Evolutionary conservation across 1,140 invertebrate species (phyloP).

Genomic region (Drosophila navojoa): DNA sequence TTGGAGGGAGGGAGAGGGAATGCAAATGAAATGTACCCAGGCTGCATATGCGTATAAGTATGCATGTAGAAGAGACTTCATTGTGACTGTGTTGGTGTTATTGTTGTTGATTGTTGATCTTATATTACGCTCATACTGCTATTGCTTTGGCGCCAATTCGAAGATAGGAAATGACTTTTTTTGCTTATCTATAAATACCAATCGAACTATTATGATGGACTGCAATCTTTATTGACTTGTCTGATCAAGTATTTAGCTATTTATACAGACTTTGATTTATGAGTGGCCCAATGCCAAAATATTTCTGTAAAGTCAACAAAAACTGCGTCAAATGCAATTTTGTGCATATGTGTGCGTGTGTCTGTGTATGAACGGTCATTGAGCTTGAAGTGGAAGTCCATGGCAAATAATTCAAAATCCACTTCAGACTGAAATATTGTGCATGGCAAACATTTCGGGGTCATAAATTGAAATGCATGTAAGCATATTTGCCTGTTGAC

Average conservation of each 20-base stretch:
- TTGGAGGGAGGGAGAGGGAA: too few relatives aligned
- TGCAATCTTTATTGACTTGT: background rate
- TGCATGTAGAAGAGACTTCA: too few relatives aligned
- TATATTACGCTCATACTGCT: too few relatives aligned
- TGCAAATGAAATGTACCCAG: too few relatives aligned
- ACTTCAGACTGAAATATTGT: constrained; percentile 35
- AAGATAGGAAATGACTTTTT: too few relatives aligned
- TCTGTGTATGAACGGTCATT: constrained; percentile 44
- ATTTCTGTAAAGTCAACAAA: constrained; percentile 20
- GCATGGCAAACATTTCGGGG: constrained; percentile 44
- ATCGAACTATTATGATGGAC: background rate
- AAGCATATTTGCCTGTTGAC: constrained; percentile 40
- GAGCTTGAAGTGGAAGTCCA: constrained; percentile 49
- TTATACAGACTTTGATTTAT: constrained; percentile 34
- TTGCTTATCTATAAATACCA: background rate
- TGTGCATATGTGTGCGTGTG: background rate
- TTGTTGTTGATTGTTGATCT: too few relatives aligned
- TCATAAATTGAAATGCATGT: constrained; percentile 61
- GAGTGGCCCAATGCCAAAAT: constrained; percentile 61
- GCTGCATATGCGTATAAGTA: too few relatives aligned
- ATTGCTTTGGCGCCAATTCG: too few relatives aligned
- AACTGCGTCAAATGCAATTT: constrained; percentile 35
- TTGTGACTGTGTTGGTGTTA: too few relatives aligned
- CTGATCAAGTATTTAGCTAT: background rate
- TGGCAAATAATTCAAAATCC: constrained; percentile 44